A percentile compares a stretch with the other conserved stretches of the same genome.
These are phyloP conservation scores for Aselliscus stoliczkanus DNA, from an alignment of 2,797 vertebrate genomes.

Conservation along the genomic window DNA sequence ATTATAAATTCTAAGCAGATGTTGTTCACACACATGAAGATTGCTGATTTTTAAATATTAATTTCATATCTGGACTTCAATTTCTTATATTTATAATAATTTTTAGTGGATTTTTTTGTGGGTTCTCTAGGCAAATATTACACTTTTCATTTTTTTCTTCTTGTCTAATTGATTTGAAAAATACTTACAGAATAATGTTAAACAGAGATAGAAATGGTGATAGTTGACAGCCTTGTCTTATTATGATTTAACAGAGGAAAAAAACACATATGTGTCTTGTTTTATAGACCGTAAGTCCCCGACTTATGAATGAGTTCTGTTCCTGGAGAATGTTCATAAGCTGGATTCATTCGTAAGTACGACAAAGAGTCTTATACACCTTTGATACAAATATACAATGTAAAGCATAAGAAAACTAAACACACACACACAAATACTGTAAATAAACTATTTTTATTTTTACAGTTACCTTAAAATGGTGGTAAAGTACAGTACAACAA, in stretches of 20 bases:
- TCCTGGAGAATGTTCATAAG: no score
- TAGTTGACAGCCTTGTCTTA: neutral
- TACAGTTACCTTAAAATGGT: no score
- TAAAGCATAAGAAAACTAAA: no score
- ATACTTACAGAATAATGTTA: neutral
- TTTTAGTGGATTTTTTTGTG: neutral
- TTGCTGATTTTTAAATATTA: neutral
- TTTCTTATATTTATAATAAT: neutral
- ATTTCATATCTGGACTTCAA: neutral
- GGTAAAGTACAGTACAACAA: no score
- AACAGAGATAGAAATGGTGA: neutral
- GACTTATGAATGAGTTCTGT: no score
- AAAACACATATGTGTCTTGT: no score
- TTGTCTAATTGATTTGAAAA: neutral
- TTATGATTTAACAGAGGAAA: neutral
- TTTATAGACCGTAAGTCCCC: no score
- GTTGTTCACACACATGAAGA: neutral
- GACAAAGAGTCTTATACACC: no score
- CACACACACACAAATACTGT: no score
- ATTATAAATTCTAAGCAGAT: constrained; percentile 3
- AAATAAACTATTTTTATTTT: no score
- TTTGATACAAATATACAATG: no score
- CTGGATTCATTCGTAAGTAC: no score
- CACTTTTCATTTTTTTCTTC: neutral
- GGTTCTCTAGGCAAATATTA: neutral